Evolutionary conservation across 2,888 invertebrate genomes (phyloP), one percentile per base, ranked within the genome.

Genomic region (Galerucella calmariensis): DNA sequence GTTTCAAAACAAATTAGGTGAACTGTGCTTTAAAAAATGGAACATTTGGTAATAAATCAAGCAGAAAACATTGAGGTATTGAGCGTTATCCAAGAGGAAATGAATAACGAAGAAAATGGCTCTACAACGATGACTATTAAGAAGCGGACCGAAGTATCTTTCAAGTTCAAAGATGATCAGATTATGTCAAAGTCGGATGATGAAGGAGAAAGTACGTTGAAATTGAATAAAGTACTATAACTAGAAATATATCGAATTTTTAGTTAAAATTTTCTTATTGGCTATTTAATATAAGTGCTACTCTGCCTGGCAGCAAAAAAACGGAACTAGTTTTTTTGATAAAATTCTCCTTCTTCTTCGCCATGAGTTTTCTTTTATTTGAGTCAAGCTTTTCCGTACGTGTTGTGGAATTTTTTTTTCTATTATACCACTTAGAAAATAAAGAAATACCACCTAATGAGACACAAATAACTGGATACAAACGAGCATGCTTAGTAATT

Each of bases 151-250:
- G 27, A 27, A 24, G 10, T 59, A 11, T 27, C 24, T 14, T 59
- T 14, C 59, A 35, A 41, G 35, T 61, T 61, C n/a, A 61, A 2
- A 24, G 61, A 62, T 41, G 20, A 56, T 16, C 16, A 35, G n/a
- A 61, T n/a, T 41, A n/a, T 65, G 12, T 46, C 63, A 46, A 9
- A 46, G 16, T 65, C 46, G 16, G 63, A 46, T 46, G 63, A 65
- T 16, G 63, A 65, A 48, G 44, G n/a, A 41, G 41, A 35, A 62
- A 62, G 62, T 62, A 62, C 6, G 62, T 41, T 62, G 27, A 27
- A 62, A 11, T 62, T 41, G 2, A 27, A 27, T n/a, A 16, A 20
- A n/a, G 2, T 8, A 2, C 51, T n/a, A 51, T n/a, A 8, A 51
- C 14, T 51, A 51, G n/a, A n/a, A 51, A n/a, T 16, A 8, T 14